Evolutionary conservation across 2,888 invertebrate species (phyloP).

Genomic region (Neelides folsomi): DNA sequence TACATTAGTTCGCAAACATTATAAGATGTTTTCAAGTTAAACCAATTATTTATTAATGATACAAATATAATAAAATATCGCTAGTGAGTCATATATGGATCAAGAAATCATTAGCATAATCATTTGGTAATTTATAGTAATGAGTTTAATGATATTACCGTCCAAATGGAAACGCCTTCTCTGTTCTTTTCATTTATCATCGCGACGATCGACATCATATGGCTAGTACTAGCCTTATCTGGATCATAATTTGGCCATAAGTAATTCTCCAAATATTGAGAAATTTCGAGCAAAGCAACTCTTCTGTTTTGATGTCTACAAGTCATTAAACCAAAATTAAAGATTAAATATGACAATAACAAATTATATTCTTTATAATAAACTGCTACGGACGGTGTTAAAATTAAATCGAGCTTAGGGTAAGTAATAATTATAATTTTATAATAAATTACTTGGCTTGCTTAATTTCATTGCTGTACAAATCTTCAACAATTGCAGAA

Average conservation of each 20-base stretch:
- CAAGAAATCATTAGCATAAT: no score
- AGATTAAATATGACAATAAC: no score
- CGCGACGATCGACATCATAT: conserved; percentile 90
- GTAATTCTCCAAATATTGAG: conserved; percentile 92
- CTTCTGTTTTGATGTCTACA: conserved; percentile 64
- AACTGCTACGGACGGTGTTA: no score
- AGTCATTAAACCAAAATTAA: no score
- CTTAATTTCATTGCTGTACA: conserved; percentile 74
- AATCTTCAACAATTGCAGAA: conserved; percentile 67
- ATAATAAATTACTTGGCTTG: conserved; percentile 51
- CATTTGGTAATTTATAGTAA: no score
- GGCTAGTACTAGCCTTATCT: conserved; percentile 62
- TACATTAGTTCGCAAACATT: conserved; percentile 4
- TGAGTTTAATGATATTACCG: conserved; percentile 44
- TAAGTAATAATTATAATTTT: conserved; percentile 36
- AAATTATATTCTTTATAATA: background rate
- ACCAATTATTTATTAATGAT: no score
- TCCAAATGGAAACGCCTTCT: conserved; percentile 93
- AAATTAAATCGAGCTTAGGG: no score
- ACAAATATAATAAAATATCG: no score
- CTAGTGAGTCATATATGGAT: no score
- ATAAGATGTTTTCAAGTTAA: no score
- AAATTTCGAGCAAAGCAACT: conserved; percentile 91
- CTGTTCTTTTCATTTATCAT: conserved; percentile 98
- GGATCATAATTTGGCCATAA: conserved; percentile 87